phyloP scores from a whole-genome alignment of 2,888 invertebrate genomes.

The Entomobrya proxima region DNA sequence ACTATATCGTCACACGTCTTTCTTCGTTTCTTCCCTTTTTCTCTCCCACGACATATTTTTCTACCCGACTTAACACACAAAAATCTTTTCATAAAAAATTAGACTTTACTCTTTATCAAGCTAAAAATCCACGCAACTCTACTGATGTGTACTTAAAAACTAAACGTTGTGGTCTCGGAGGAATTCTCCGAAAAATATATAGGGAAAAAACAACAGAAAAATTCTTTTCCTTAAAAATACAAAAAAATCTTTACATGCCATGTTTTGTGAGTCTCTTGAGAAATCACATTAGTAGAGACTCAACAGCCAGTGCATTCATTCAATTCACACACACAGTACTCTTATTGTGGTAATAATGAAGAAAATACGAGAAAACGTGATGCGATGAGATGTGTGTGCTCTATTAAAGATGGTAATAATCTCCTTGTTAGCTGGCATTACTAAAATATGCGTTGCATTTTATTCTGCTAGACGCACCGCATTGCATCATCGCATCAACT shows the following conservation, averaged over 20 bases:
- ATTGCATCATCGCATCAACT: slow-evolving; percentile 23
- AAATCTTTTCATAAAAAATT: slow-evolving; percentile 21
- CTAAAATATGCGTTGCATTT: slow-evolving; percentile 5
- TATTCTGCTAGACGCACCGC: neutral
- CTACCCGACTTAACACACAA: neutral
- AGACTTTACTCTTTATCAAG: slow-evolving; percentile 29
- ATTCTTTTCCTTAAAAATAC: slow-evolving; percentile 40
- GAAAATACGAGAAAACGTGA: slow-evolving; percentile 34
- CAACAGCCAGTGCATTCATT: slow-evolving; percentile 14
- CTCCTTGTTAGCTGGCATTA: slow-evolving; percentile 39
- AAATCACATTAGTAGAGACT: slow-evolving; percentile 36
- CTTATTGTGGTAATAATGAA: slow-evolving; percentile 27
- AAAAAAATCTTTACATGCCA: slow-evolving; percentile 24
- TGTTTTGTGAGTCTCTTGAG: slow-evolving; percentile 46
- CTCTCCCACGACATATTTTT: slow-evolving; percentile 19
- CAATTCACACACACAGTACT: slow-evolving; percentile 5
- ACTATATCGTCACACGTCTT: neutral
- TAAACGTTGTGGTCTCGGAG: slow-evolving; percentile 43
- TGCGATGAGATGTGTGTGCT: neutral
- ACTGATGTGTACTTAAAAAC: slow-evolving; percentile 36
- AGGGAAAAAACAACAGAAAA: slow-evolving; percentile 24
- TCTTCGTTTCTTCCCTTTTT: slow-evolving; percentile 31
- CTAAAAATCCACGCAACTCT: neutral
- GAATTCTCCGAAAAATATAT: slow-evolving; percentile 29
- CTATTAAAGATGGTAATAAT: slow-evolving; percentile 32